A percentile compares a stretch with the other conserved stretches of the same genome.
Conservation (phyloP, 2,888 invertebrate genomes). For the Euplexia lucipara region DNA sequence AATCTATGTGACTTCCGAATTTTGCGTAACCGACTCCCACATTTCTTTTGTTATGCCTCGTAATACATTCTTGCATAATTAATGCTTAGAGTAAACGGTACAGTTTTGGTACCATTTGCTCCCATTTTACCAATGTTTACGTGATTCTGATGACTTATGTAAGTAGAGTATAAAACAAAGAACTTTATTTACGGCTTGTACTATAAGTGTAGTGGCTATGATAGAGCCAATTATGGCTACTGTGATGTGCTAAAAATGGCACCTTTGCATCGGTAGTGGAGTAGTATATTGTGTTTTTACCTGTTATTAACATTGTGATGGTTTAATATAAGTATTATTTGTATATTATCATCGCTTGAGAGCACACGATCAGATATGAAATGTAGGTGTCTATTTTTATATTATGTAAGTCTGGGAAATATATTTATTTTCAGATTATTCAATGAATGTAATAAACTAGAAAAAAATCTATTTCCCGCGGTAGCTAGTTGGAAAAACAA, state of each 20-base stretch:
- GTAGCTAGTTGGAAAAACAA: no score
- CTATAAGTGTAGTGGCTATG: constrained; percentile 13
- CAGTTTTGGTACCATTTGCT: constrained; percentile 56
- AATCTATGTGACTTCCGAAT: constrained; percentile 58
- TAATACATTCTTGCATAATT: constrained; percentile 64
- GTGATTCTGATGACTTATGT: constrained; percentile 50
- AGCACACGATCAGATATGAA: background rate
- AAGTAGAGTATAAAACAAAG: constrained; percentile 38
- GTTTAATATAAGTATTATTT: constrained; percentile 20
- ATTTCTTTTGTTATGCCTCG: constrained; percentile 59
- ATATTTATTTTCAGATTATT: background rate
- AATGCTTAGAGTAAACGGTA: constrained; percentile 55
- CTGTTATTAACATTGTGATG: constrained; percentile 14
- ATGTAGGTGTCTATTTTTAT: background rate
- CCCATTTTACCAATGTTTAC: constrained; percentile 57
- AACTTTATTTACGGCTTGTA: constrained; percentile 13
- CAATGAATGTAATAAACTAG: background rate
- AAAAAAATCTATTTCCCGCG: background rate
- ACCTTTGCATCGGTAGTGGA: background rate
- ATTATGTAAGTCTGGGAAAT: background rate
- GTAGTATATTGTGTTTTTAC: constrained; percentile 14
- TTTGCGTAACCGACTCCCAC: constrained; percentile 60
- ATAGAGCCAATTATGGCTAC: constrained; percentile 5
- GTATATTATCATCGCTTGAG: background rate
- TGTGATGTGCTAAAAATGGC: constrained; percentile 30